phyloP scores from a whole-genome alignment of 1,140 invertebrate genomes.

The Drosophila biarmipes region DNA sequence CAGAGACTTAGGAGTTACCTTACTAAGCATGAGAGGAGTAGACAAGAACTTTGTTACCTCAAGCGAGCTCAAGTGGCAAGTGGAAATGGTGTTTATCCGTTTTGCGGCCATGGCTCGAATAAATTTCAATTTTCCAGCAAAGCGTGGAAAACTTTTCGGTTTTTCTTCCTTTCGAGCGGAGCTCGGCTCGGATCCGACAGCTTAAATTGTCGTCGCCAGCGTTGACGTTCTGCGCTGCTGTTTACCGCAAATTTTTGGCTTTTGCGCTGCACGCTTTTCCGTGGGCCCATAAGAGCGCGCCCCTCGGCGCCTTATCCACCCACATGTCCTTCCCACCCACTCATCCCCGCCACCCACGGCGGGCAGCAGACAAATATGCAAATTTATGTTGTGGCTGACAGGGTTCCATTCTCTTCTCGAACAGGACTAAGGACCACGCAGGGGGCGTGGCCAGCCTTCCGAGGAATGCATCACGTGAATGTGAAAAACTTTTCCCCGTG shows the following conservation, averaged over 20 bases:
- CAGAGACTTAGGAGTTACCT: neutral
- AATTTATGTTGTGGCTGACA: conserved; percentile 73
- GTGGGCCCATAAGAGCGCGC: conserved; percentile 22
- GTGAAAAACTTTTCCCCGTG: conserved; percentile 72
- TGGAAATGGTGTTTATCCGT: conserved; percentile 79
- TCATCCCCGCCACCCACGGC: neutral
- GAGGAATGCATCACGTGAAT: conserved; percentile 73
- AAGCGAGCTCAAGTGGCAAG: conserved; percentile 68
- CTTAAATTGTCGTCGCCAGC: conserved; percentile 64
- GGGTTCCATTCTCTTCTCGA: conserved; percentile 31
- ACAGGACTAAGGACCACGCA: conserved; percentile 6
- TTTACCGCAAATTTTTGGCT: conserved; percentile 79
- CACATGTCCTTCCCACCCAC: conserved; percentile 4
- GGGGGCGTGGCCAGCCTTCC: conserved; percentile 1
- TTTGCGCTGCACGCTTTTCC: conserved; percentile 56
- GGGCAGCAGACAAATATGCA: conserved; percentile 72
- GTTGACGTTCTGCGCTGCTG: conserved; percentile 48
- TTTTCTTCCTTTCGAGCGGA: conserved; percentile 4
- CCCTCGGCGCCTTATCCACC: conserved; percentile 2
- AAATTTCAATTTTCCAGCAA: conserved; percentile 74
- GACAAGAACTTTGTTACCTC: conserved; percentile 25
- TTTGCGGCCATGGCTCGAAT: conserved; percentile 58
- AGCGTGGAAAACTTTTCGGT: conserved; percentile 52
- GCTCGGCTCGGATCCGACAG: conserved; percentile 50
- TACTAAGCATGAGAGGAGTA: neutral